Evolutionary conservation across 1,140 invertebrate species (phyloP).

Genomic region (Pygmarrhopalites habei): DNA sequence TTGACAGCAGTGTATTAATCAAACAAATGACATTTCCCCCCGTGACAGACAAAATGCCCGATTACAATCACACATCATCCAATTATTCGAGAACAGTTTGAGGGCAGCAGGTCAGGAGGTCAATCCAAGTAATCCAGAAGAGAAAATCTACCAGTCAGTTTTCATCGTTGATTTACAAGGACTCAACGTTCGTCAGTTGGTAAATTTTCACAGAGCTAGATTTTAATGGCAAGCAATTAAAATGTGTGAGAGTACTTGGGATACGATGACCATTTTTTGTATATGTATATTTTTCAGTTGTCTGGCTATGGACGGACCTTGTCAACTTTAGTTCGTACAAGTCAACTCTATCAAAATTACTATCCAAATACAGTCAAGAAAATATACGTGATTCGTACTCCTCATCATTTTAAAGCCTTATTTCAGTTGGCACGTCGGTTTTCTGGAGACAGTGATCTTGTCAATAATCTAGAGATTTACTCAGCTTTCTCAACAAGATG

Average conservation of each 20-base stretch:
- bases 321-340: neutral
- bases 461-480: neutral
- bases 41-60: conserved; percentile 1
- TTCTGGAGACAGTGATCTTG: neutral
- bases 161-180: conserved; percentile 8
- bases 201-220: neutral
- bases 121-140: neutral
- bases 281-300: too few species aligned
- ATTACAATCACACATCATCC: neutral
- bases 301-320: neutral
- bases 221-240: neutral
- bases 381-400: neutral
- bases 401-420: neutral
- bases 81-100: neutral
- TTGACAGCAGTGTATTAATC: too few species aligned
- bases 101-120: neutral
- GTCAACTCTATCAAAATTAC: neutral
- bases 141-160: neutral
- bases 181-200: neutral
- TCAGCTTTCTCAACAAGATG: neutral
- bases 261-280: too few species aligned
- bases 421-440: neutral
- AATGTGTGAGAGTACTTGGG: neutral
- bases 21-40: too few species aligned
- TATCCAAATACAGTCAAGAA: conserved; percentile 2